Conservation (phyloP, 2,113 vertebrate species). For the Melanocharis versteri region DNA sequence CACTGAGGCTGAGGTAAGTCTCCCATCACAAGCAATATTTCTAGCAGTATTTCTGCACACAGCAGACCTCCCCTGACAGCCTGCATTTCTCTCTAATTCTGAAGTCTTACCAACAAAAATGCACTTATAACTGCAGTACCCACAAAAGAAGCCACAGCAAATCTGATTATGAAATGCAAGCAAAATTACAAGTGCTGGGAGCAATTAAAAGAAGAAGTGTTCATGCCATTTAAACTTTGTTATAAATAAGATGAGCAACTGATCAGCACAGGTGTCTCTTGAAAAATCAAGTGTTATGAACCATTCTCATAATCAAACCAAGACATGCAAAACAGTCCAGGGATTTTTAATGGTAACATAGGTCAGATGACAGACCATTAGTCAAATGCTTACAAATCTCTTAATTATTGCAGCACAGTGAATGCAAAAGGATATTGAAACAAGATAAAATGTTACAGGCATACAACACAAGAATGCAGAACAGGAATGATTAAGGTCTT, state of each 20-base stretch:
- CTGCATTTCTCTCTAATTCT: not conserved
- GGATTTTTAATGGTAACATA: not conserved
- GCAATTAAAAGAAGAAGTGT: slow-evolving; percentile 3
- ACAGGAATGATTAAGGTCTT: not conserved
- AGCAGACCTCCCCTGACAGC: not conserved
- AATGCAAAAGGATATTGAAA: slow-evolving; percentile 26
- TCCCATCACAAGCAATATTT: not conserved
- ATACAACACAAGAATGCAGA: not conserved
- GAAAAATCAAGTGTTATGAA: not conserved
- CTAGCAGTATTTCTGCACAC: not conserved
- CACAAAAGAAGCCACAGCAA: not conserved
- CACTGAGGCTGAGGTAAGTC: not conserved
- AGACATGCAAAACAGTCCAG: not conserved
- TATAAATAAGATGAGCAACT: not conserved
- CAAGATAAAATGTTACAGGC: not conserved
- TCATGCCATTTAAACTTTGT: not conserved
- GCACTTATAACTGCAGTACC: not conserved
- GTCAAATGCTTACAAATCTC: not conserved
- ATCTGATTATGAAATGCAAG: not conserved
- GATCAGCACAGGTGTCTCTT: not conserved
- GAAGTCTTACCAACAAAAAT: not conserved
- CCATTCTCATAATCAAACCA: not conserved
- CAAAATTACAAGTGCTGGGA: not conserved
- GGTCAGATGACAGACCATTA: not conserved
- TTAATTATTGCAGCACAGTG: not conserved